These are phyloP conservation scores for Rhinophrynus dorsalis DNA, from an alignment of 2,797 vertebrate genomes.

Conservation along the genomic window DNA sequence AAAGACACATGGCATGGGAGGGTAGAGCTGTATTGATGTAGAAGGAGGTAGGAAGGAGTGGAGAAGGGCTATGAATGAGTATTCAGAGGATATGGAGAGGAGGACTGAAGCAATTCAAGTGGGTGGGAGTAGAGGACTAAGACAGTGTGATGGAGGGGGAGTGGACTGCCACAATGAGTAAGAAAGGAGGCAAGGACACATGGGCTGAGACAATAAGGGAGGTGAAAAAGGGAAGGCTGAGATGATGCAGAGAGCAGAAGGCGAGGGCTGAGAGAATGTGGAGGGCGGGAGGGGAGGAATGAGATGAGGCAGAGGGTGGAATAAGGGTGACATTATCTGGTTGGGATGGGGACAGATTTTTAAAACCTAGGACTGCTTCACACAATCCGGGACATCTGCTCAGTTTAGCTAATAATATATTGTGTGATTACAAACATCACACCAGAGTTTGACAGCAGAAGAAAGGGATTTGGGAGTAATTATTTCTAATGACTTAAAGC, in stretches of 20 bases:
- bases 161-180: conserved; percentile 17
- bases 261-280: too few relatives aligned
- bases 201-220: conserved; percentile 31
- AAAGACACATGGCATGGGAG: background rate
- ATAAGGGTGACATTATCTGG: background rate
- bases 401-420: too few relatives aligned
- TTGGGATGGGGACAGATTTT: too few relatives aligned
- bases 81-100: background rate
- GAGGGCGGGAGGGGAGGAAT: too few relatives aligned
- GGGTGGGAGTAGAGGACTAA: conserved; percentile 19
- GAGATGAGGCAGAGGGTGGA: background rate
- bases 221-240: background rate
- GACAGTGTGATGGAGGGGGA: conserved; percentile 20
- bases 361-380: too few relatives aligned
- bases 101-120: conserved; percentile 13
- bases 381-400: too few relatives aligned
- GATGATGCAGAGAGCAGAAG: too few relatives aligned
- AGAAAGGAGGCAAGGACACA: conserved; percentile 19
- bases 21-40: background rate
- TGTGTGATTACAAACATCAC: too few relatives aligned
- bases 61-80: conserved; percentile 5
- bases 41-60: background rate
- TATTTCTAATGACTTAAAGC: too few relatives aligned
- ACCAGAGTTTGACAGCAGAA: too few relatives aligned
- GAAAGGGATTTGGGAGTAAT: too few relatives aligned